Conservation (phyloP, 2,113 vertebrate species). For the Poeciliopsis occidentalis region DNA sequence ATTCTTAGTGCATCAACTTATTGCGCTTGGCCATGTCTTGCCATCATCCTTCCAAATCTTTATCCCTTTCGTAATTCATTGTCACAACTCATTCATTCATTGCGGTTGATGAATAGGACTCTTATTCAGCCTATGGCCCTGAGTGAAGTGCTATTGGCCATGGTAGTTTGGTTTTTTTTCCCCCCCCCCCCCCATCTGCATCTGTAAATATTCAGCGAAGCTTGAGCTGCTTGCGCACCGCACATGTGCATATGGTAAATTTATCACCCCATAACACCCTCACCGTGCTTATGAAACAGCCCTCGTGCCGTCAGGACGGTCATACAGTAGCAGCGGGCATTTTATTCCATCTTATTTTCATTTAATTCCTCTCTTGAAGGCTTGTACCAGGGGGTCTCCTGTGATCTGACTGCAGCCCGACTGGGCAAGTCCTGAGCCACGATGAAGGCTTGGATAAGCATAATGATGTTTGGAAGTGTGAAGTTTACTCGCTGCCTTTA, state of each 20-base stretch:
- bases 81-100: constrained; percentile 25
- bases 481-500: constrained; percentile 69
- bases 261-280: constrained; percentile 65
- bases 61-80: constrained; percentile 8
- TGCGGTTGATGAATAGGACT: constrained; percentile 16
- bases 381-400: constrained; percentile 53
- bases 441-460: constrained; percentile 76
- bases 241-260: constrained; percentile 43
- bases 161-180: constrained; percentile 21
- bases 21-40: constrained; percentile 9
- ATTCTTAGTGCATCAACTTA: neutral
- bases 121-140: constrained; percentile 9
- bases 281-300: constrained; percentile 46
- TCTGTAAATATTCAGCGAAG: constrained; percentile 22
- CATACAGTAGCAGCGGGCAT: constrained; percentile 53
- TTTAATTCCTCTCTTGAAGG: constrained; percentile 48
- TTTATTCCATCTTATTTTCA: constrained; percentile 59
- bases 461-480: constrained; percentile 76
- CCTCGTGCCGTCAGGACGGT: constrained; percentile 46
- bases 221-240: constrained; percentile 22
- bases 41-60: neutral
- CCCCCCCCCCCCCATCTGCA: constrained; percentile 11
- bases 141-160: neutral
- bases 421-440: constrained; percentile 61
- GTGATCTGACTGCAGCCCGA: constrained; percentile 61